These are phyloP conservation scores for Acipenser transmontanus DNA, from an alignment of 2,797 vertebrate genomes.

Conservation along the genomic window DNA sequence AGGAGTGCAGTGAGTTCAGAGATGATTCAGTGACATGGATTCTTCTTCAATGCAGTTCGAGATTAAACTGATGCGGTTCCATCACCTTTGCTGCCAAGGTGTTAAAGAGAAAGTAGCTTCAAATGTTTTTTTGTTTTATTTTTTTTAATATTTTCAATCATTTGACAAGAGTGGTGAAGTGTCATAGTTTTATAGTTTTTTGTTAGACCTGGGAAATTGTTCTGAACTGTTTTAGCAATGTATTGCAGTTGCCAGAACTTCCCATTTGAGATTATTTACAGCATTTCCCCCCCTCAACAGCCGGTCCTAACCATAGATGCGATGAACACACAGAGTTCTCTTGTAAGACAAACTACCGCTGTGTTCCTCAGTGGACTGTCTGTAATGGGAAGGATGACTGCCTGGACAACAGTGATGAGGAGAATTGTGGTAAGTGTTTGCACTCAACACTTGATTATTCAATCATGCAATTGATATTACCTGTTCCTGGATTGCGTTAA, in stretches of 20 bases:
- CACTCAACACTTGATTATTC: not conserved
- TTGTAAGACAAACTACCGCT: constrained; percentile 58
- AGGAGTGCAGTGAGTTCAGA: constrained; percentile 50
- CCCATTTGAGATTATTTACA: not conserved
- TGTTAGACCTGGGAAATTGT: not conserved
- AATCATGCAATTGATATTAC: no score
- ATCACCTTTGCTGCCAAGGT: no score
- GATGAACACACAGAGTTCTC: constrained; percentile 54
- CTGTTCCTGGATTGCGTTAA: no score
- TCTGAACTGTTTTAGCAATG: not conserved
- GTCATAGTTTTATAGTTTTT: no score
- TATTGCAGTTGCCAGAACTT: not conserved
- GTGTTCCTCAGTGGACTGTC: constrained; percentile 53
- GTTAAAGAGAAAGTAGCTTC: no score
- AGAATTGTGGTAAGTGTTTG: constrained; percentile 50
- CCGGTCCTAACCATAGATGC: constrained; percentile 51
- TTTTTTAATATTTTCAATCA: no score
- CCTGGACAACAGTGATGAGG: constrained; percentile 57
- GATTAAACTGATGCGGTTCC: no score
- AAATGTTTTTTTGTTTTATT: no score
- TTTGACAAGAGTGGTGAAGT: no score
- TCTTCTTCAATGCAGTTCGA: no score
- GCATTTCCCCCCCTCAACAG: constrained; percentile 25
- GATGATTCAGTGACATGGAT: no score
- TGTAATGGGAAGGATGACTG: constrained; percentile 58